Evolutionary conservation across 2,888 invertebrate genomes (phyloP), one percentile per base, ranked within the genome.

Genomic region (Spicauda simplicius): DNA sequence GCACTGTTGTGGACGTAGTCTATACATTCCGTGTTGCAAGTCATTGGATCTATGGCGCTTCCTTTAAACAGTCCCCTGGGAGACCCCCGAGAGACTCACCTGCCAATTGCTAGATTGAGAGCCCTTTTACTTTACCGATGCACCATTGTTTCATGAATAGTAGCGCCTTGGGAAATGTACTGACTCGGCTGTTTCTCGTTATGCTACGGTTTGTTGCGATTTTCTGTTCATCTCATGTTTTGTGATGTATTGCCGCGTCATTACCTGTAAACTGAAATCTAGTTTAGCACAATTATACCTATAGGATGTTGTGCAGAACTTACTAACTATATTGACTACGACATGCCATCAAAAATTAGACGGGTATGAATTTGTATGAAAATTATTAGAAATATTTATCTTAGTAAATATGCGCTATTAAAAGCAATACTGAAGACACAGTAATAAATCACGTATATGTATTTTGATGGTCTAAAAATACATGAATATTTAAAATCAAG

Each of bases 41-140:
- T 90, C 90, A 90, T 76, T 69, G 77, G 69, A 70, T 72, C 77
- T 72, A 74, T 70, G 77, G 77, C 77, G 81, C 78, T 80, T 80
- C 79, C 80, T 77, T 78, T 79, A 83, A 86, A 76, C 75, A 79
- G 73, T 85, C 90, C 85, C 85, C 19, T 1, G 88, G 79, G 88
- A 78, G 64, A 45, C 64, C 71, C 72, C 56, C 56, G 69, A 69
- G 81, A 77, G 77, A 74, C 80, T 85, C 87, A 89, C 90, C 91
- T 90, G 89, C 86, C 83, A 80, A 88, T 86, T 79, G 76, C 53
- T 41, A 75, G 78, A 81, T 80, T 78, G 76, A 79, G 71, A 77
- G 72, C 76, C 82, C 87, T 86, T 89, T 89, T 86, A 87, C 81
- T 86, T 80, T 77, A 82, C 85, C 87, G 86, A 80, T 76, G 60